Evolutionary conservation across 2,113 vertebrate genomes (phyloP).

Genomic region (Lophotis ruficrista): DNA sequence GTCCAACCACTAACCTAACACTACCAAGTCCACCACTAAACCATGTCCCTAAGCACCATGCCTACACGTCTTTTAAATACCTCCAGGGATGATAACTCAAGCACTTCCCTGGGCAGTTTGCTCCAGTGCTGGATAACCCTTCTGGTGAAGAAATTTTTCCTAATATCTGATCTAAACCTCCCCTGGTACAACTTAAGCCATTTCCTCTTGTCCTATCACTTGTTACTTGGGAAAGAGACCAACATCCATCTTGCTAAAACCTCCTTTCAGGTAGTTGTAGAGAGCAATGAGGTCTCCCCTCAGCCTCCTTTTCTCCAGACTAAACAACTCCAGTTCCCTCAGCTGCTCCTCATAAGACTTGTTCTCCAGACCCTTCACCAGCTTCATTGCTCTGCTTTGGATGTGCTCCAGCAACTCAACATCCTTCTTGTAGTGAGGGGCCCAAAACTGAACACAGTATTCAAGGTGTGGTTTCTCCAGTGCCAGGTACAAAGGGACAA

Average conservation of each 20-base stretch:
- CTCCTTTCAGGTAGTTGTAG: too few relatives aligned
- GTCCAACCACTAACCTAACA: not conserved
- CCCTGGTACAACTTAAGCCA: not conserved
- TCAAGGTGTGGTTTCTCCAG: too few relatives aligned
- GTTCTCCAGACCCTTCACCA: not conserved
- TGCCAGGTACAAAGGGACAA: too few relatives aligned
- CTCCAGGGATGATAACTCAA: not conserved
- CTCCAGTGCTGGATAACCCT: not conserved
- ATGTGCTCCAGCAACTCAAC: not conserved
- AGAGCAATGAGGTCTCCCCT: too few relatives aligned
- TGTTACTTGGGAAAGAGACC: too few relatives aligned
- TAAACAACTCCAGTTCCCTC: not conserved
- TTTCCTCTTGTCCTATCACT: not conserved
- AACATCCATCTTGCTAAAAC: too few relatives aligned
- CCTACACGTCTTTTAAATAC: not conserved
- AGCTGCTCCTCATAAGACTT: fast-evolving
- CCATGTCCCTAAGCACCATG: too few relatives aligned
- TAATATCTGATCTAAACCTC: not conserved
- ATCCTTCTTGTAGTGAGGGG: too few relatives aligned
- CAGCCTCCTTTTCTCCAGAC: not conserved
- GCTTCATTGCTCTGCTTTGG: not conserved
- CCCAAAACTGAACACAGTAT: too few relatives aligned
- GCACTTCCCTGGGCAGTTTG: not conserved
- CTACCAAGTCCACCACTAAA: not conserved
- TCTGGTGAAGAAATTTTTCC: not conserved